Evolutionary conservation across 2,113 vertebrate species (phyloP).

Genomic region (Amia ocellicauda): DNA sequence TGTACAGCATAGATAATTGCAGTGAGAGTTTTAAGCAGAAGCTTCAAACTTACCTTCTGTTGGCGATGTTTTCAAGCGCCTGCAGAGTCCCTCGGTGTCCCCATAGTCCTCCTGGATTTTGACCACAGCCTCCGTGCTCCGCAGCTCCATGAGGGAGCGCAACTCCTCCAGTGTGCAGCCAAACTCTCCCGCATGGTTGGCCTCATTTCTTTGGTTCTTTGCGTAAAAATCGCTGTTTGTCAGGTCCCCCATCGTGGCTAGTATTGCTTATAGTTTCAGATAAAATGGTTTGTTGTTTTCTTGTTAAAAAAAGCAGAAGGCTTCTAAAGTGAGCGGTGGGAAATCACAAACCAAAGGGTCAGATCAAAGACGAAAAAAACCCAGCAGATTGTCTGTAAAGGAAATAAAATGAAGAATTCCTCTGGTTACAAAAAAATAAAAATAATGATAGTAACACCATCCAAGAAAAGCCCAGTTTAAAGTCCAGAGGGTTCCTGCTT

Average conservation of each 20-base stretch:
- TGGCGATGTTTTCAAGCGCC: slow-evolving; percentile 88
- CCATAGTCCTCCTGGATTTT: slow-evolving; percentile 95
- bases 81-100: slow-evolving; percentile 88
- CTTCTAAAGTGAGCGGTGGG: no score
- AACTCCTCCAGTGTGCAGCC: slow-evolving; percentile 91
- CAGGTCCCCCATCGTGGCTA: slow-evolving; percentile 92
- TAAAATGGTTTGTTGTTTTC: no score
- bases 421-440: slow-evolving; percentile 25
- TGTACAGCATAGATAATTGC: no score
- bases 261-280: neutral
- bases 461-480: slow-evolving; percentile 45
- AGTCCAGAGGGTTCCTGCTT: slow-evolving; percentile 57
- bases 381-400: slow-evolving; percentile 37
- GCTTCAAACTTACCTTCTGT: slow-evolving; percentile 80
- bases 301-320: no score
- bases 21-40: neutral
- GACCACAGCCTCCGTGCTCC: slow-evolving; percentile 90
- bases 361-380: slow-evolving; percentile 34
- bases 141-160: slow-evolving; percentile 95
- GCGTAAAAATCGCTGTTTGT: slow-evolving; percentile 98
- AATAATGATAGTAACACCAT: slow-evolving; percentile 42
- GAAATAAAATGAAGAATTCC: slow-evolving; percentile 13
- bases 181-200: slow-evolving; percentile 82
- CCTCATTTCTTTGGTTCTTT: slow-evolving; percentile 98
- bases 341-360: neutral